Conservation (phyloP, 2,888 invertebrate genomes). For the Pasiphila rectangulata region DNA sequence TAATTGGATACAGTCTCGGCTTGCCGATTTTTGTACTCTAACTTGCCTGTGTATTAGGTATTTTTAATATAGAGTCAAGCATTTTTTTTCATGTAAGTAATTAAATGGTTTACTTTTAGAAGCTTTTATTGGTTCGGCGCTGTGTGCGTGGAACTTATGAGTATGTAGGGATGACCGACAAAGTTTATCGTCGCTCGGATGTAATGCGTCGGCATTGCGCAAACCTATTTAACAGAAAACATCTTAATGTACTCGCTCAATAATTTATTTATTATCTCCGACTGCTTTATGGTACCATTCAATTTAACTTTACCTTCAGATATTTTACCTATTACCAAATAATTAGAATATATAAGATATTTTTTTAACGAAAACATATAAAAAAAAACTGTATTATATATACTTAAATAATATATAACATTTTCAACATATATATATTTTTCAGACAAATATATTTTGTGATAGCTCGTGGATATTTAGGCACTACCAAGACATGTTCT, state of each 20-base stretch:
- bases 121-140: constrained; percentile 9
- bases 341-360: too few relatives aligned
- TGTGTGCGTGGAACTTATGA: constrained; percentile 26
- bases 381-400: too few relatives aligned
- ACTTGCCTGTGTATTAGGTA: not conserved
- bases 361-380: too few relatives aligned
- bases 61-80: not conserved
- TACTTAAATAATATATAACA: too few relatives aligned
- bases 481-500: too few relatives aligned
- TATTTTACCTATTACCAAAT: not conserved
- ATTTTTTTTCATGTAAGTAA: too few relatives aligned
- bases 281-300: not conserved
- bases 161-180: constrained; percentile 62
- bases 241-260: constrained; percentile 14
- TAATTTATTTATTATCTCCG: not conserved
- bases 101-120: not conserved
- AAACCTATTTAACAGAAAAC: constrained; percentile 51
- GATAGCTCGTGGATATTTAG: too few relatives aligned
- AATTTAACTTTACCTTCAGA: not conserved
- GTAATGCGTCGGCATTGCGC: constrained; percentile 72
- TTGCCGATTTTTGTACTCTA: not conserved
- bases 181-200: constrained; percentile 78
- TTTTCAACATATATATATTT: too few relatives aligned
- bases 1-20: constrained; percentile 6
- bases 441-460: too few relatives aligned